A percentile compares a stretch with the other conserved stretches of the same genome.
Conservation (phyloP, 2,113 vertebrate species). For the Barbus barbus region DNA sequence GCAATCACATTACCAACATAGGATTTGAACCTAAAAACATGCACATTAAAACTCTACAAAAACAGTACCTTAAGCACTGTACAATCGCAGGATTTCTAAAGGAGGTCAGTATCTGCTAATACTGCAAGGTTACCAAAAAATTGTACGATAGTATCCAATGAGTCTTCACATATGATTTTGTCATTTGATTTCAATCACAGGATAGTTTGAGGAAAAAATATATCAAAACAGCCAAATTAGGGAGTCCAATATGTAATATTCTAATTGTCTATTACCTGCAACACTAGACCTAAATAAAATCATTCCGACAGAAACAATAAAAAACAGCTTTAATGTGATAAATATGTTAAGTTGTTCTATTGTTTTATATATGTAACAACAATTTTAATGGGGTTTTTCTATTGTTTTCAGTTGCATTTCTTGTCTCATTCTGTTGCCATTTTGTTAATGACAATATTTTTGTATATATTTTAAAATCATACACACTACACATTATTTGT, state of each 20-base stretch:
- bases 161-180: background rate
- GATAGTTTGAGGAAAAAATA: background rate
- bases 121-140: background rate
- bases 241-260: too few species aligned
- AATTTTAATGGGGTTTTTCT: too few species aligned
- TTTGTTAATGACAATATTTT: background rate
- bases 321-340: background rate
- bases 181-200: background rate
- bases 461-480: background rate
- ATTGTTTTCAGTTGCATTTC: background rate
- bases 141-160: background rate
- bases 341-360: background rate
- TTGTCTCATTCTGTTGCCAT: background rate
- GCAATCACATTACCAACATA: background rate
- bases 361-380: too few species aligned
- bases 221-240: background rate
- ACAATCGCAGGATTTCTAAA: background rate
- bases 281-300: background rate
- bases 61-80: background rate
- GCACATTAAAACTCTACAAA: background rate
- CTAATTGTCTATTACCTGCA: background rate
- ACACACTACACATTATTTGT: background rate
- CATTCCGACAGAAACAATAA: background rate
- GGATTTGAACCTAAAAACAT: background rate
- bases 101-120: background rate